phyloP scores from a whole-genome alignment of 2,113 vertebrate genomes.

The Colossoma macropomum region DNA sequence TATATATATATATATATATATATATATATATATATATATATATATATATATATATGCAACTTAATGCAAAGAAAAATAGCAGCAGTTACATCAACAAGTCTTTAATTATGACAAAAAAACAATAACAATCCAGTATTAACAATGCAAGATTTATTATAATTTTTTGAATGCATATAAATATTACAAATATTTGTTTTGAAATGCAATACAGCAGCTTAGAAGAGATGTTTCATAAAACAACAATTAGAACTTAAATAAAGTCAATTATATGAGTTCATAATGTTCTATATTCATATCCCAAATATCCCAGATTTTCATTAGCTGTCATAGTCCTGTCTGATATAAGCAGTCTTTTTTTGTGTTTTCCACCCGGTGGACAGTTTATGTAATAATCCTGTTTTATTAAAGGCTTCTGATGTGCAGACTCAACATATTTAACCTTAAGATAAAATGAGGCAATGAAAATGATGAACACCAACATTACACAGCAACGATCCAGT shows the following conservation, averaged over 20 bases:
- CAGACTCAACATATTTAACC: background rate
- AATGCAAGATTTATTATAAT: background rate
- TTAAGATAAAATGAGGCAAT: background rate
- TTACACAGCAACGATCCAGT: background rate
- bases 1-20: too few species aligned
- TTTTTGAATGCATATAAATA: background rate
- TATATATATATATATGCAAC: too few species aligned
- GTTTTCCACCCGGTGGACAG: too few species aligned
- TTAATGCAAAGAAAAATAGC: too few species aligned
- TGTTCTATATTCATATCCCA: background rate
- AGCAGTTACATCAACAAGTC: too few species aligned
- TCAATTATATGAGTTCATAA: background rate
- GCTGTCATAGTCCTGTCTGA: too few species aligned
- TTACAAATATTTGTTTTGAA: background rate
- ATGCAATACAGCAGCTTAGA: background rate
- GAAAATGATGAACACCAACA: background rate
- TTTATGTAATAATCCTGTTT: too few species aligned
- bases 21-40: too few species aligned
- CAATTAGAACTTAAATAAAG: background rate
- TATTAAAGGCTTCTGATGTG: background rate
- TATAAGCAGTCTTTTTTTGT: too few species aligned
- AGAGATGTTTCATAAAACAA: background rate
- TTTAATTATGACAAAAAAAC: background rate
- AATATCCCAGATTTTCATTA: background rate
- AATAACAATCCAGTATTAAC: background rate